Base-by-base conservation (phyloP, 1,140 invertebrate genomes). In the Euwallacea similis region DNA sequence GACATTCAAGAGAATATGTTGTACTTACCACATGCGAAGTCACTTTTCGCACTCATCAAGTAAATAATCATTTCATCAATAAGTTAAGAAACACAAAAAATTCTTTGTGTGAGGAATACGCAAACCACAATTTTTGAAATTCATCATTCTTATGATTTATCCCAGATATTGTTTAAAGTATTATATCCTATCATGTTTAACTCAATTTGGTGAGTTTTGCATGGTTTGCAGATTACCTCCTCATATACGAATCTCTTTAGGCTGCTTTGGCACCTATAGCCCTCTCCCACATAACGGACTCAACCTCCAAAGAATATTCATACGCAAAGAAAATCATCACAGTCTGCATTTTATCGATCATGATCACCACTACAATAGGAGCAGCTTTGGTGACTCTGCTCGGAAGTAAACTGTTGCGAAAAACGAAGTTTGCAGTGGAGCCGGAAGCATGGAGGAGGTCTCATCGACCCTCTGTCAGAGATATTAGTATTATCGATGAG, bases 361-460 rank as follows among this genome's bases (percentile, higher is more conserved):
- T 98, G 1, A 82, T 97, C 55, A 97, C 95, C 0, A 96, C 96
- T 0, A 96, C 96, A 0, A 83, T 95, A 2, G 94, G 95, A 0
- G 94, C 95, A 13, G 91, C 95, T 50, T 82, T 95, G 13, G 96
- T 97, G 66, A 89, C 91, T 0, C 76, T 96, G 1, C 85, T 88
- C 0, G 95, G 93, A 0, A 90, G 93, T 0, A 87, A 87, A 72
- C 83, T 98, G 11, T 84, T 98, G 4, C 88, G 87, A 15, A 89
- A 88, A 81, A 89, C 88, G 8, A 85, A 86, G 71, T 85, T 85
- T 86, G 76, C 86, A 86, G 15, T 85, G 84, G 76, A 83, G 53
- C 75, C 86, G 21, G 87, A 88, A 84, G 85, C 86, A 42, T 92
- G 91, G 91, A 85, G 88, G 6, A 87, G 89, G 64, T 88, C 89